A percentile compares a stretch with the other conserved stretches of the same genome.
These are phyloP conservation scores for Leptodactylus fallax DNA, from an alignment of 2,797 vertebrate genomes.

Conservation along the genomic window DNA sequence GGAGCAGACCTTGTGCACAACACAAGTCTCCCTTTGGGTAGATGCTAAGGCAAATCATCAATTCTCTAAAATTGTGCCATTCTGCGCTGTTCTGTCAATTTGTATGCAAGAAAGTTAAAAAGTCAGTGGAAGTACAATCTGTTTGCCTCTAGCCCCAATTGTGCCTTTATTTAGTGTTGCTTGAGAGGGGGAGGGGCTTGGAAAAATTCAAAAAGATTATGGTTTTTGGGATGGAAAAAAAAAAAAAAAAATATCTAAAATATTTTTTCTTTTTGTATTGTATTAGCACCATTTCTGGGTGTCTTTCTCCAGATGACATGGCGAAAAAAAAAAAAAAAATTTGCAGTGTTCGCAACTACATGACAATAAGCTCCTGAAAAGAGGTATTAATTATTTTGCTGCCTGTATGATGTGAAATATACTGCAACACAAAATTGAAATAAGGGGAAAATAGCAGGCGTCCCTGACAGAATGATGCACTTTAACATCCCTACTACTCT, in stretches of 20 bases:
- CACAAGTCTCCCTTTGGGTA: constrained; percentile 32
- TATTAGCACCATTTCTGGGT: constrained; percentile 53
- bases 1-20: constrained; percentile 31
- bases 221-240: background rate
- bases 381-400: constrained; percentile 3
- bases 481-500: constrained; percentile 28
- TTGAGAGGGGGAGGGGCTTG: background rate
- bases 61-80: constrained; percentile 29
- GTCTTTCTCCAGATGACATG: background rate
- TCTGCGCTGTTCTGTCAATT: constrained; percentile 23
- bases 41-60: constrained; percentile 14
- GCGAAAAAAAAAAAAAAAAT: background rate
- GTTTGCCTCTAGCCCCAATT: constrained; percentile 39
- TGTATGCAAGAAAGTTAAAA: constrained; percentile 27
- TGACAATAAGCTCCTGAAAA: constrained; percentile 20
- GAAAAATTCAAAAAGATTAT: background rate
- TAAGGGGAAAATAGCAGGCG: constrained; percentile 16
- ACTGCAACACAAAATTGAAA: constrained; percentile 19
- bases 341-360: constrained; percentile 15
- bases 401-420: constrained; percentile 42
- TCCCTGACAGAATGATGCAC: constrained; percentile 8
- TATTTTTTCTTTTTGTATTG: background rate
- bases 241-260: background rate
- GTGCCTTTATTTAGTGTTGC: constrained; percentile 55
- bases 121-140: constrained; percentile 53